Evolutionary conservation across 2,113 vertebrate genomes (phyloP).

Genomic region (Cairina moschata): DNA sequence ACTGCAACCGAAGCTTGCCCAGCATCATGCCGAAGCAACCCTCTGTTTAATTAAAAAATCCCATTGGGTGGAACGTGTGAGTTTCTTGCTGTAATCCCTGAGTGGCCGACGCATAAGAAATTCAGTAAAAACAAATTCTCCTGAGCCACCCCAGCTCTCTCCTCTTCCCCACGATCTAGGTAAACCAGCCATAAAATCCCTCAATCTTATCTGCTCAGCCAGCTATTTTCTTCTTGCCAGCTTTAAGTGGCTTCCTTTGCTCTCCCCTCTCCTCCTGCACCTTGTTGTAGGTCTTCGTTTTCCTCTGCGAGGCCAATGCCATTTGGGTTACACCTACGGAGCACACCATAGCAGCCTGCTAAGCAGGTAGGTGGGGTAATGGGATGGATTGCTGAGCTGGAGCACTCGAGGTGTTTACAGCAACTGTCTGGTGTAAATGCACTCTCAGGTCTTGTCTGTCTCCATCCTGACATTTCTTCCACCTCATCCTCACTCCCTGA

Average conservation of each 20-base stretch:
- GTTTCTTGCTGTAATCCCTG: background rate
- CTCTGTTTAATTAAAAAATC: constrained; percentile 2
- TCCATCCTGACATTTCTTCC: background rate
- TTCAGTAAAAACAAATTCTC: background rate
- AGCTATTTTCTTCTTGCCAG: background rate
- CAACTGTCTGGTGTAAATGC: background rate
- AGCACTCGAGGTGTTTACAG: background rate
- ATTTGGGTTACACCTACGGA: background rate
- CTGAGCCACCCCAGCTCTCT: background rate
- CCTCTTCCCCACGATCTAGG: background rate
- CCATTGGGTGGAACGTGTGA: background rate
- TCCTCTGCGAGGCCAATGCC: background rate
- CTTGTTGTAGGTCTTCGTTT: background rate
- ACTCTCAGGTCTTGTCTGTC: background rate
- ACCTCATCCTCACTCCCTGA: background rate
- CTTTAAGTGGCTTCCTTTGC: background rate
- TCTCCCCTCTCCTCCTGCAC: background rate
- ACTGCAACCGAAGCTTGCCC: background rate
- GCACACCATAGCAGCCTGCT: background rate
- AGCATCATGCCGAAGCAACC: background rate
- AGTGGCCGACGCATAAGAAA: background rate
- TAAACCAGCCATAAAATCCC: background rate
- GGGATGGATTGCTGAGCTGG: background rate
- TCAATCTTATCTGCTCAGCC: background rate
- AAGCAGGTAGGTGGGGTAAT: background rate